Percentiles rank a stretch among this genome's conserved stretches.
These are phyloP conservation scores for Bergia sp. DNA, from an alignment of 92 coral and sea anemone species.

Conservation along the genomic window DNA sequence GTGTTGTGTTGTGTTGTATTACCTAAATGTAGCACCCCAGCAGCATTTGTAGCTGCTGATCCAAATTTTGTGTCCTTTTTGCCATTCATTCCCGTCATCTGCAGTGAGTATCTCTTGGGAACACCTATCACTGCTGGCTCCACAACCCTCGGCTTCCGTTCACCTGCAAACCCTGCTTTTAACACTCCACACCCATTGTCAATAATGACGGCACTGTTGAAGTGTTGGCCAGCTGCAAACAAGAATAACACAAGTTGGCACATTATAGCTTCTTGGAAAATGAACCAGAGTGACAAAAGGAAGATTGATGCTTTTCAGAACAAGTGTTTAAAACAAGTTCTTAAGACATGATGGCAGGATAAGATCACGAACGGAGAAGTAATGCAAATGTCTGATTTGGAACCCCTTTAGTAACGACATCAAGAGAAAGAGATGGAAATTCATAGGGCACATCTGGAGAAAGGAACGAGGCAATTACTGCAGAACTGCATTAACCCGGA, in stretches of 20 bases:
- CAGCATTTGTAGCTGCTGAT: constrained; percentile 70
- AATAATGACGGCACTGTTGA: constrained; percentile 79
- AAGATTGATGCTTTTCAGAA: too few relatives aligned
- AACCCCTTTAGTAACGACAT: too few relatives aligned
- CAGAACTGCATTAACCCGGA: too few relatives aligned
- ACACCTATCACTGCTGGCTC: constrained; percentile 84
- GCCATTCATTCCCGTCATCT: constrained; percentile 83
- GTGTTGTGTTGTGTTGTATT: not conserved
- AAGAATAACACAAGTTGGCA: not conserved
- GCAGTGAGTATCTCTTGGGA: constrained; percentile 90
- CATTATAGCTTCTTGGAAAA: not conserved
- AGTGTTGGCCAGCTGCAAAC: constrained; percentile 73
- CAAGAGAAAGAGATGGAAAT: too few relatives aligned
- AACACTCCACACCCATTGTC: constrained; percentile 91
- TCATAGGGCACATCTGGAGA: too few relatives aligned
- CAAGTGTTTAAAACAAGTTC: too few relatives aligned
- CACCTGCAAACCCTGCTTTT: constrained; percentile 90
- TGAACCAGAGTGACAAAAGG: too few relatives aligned
- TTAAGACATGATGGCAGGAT: too few relatives aligned
- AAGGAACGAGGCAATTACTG: too few relatives aligned
- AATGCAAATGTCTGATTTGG: too few relatives aligned
- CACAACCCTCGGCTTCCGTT: constrained; percentile 71
- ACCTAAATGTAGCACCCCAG: constrained; percentile 91
- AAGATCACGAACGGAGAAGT: too few relatives aligned
- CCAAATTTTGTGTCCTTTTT: constrained; percentile 74